Conservation (phyloP, 2,797 vertebrate genomes). For the Luscinia megarhynchos region DNA sequence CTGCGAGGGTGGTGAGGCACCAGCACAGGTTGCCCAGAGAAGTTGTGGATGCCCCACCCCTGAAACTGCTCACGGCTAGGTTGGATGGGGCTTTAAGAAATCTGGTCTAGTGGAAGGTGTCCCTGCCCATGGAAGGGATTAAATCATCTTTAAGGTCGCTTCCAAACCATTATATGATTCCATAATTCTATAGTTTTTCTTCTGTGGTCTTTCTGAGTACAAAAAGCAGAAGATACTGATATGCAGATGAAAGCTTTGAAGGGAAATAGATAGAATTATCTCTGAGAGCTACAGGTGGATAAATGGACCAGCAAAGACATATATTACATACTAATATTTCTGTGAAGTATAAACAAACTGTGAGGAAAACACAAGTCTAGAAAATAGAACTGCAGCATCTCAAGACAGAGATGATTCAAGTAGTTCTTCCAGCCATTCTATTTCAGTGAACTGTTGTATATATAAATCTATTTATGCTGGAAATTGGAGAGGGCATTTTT, state of each 20-base stretch:
- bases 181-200: neutral
- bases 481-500: neutral
- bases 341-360: neutral
- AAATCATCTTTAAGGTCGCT: neutral
- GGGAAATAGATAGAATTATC: constrained; percentile 26
- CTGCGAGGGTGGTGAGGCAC: neutral
- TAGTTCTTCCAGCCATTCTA: neutral
- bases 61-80: neutral
- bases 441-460: neutral
- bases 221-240: neutral
- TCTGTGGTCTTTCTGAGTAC: neutral
- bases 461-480: neutral
- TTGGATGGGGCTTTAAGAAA: neutral
- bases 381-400: neutral
- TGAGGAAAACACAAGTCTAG: neutral
- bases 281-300: neutral
- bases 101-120: neutral
- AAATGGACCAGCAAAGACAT: neutral
- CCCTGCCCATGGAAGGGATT: neutral
- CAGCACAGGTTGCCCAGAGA: neutral
- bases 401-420: neutral
- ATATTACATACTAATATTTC: neutral
- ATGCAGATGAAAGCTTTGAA: neutral
- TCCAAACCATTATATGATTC: neutral
- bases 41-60: too few relatives aligned